phyloP scores from a whole-genome alignment of 2,888 invertebrate genomes.

The Morinoia aosen region DNA sequence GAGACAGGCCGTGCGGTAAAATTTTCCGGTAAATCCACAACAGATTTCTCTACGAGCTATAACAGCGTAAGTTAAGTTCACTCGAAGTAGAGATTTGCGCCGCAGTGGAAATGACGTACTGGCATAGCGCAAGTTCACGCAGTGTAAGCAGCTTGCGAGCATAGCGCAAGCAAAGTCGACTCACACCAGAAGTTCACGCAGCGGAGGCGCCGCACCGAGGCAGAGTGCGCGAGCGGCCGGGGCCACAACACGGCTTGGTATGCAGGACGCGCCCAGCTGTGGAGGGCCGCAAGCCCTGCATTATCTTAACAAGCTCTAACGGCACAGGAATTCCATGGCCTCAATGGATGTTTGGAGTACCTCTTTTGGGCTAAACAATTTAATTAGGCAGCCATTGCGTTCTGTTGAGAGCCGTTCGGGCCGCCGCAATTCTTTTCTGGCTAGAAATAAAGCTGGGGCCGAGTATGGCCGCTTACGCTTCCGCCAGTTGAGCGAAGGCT shows the following conservation, averaged over 20 bases:
- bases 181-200: no score
- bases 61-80: no score
- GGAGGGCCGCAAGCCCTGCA: not conserved
- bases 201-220: no score
- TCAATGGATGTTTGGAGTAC: constrained; percentile 12
- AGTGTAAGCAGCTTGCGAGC: no score
- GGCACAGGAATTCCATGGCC: not conserved
- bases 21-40: no score
- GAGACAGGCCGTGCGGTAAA: no score
- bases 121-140: no score
- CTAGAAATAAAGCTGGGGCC: not conserved
- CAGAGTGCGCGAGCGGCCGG: not conserved
- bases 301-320: constrained; percentile 17
- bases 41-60: no score
- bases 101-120: no score
- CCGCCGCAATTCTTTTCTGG: not conserved
- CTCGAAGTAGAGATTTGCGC: no score
- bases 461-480: not conserved
- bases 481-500: not conserved
- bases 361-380: constrained; percentile 9
- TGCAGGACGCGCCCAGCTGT: not conserved
- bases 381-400: not conserved
- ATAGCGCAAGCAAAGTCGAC: no score
- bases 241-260: not conserved
- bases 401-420: not conserved